Base-by-base conservation (phyloP, 2,113 vertebrate genomes). In the Pelodiscus sinensis region DNA sequence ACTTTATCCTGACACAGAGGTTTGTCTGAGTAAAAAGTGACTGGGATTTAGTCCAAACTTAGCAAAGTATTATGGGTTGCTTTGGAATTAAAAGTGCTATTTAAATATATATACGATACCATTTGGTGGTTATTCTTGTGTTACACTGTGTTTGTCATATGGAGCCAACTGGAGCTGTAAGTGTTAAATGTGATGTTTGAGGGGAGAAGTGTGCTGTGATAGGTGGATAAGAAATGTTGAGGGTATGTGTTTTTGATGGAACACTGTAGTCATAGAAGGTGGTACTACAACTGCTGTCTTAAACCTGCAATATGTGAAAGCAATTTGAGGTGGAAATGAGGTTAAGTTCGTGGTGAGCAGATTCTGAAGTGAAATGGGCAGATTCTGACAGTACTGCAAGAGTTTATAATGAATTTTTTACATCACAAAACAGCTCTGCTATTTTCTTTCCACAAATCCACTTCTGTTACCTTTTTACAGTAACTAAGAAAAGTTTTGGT, bases 361-460 rank as follows among this genome's bases (percentile, higher is more conserved):
- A 56, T 73, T 51, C 65, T 19, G 50, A 75, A 13, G 38, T 75
- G 38, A 44, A 56, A 5, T 51, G 80, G 3, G 10, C 29, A 13
- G 38, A 71, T 92, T 90, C 21, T 29, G 84, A n/a, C 71, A 79
- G 29, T 35, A 77, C 55, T 78, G 81, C 55, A 55, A 88, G 84
- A 60, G 35, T n/a, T 38, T 38, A 38, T 58, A 82, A 88, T 35
- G 25, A 82, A 52, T 75, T 38, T 87, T 82, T 10, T 5, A 19
- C 4, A 2, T 1, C 31, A 84, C 77, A 65, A 51, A 35, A 10
- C 0, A 25, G 10, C 5, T 2, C 1, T 0, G 0, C 21, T 0
- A 0, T 10, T 68, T 44, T 71, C 25, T 35, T 82, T 44, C 38
- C 31, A 1, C 31, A 87, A 58, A 8, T 60, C 55, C n/a, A n/a